phyloP scores from a whole-genome alignment of 2,888 invertebrate species.

The Hydropsyche betteni region DNA sequence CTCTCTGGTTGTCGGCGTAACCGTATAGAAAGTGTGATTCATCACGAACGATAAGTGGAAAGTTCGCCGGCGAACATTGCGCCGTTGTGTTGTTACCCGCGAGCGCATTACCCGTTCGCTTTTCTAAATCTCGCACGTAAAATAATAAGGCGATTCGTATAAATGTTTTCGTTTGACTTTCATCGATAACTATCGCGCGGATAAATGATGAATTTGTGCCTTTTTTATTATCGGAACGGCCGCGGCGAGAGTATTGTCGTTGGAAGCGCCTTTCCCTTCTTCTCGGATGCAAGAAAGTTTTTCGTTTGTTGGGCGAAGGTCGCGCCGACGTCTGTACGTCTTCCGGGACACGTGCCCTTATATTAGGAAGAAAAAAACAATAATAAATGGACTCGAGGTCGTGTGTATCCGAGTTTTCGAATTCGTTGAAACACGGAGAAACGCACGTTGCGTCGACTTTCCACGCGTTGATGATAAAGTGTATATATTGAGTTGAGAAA shows the following conservation, averaged over 20 bases:
- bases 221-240: not conserved
- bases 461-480: no score
- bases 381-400: no score
- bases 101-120: conserved; percentile 23
- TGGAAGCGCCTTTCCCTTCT: conserved; percentile 32
- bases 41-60: conserved; percentile 32
- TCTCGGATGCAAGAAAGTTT: conserved; percentile 15
- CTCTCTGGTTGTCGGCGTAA: no score
- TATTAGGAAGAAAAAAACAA: no score
- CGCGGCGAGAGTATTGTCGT: conserved; percentile 15
- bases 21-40: conserved; percentile 25
- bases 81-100: conserved; percentile 18
- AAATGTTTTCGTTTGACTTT: not conserved
- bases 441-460: no score
- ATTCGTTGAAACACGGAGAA: no score
- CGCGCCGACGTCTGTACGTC: conserved; percentile 5
- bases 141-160: conserved; percentile 9
- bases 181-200: not conserved
- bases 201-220: not conserved
- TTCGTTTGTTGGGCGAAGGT: conserved; percentile 24
- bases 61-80: not conserved
- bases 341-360: conserved; percentile 13
- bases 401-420: no score
- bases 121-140: conserved; percentile 9
- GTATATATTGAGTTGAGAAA: no score